phyloP scores from a whole-genome alignment of 2,888 invertebrate genomes.

The Leucania comma region DNA sequence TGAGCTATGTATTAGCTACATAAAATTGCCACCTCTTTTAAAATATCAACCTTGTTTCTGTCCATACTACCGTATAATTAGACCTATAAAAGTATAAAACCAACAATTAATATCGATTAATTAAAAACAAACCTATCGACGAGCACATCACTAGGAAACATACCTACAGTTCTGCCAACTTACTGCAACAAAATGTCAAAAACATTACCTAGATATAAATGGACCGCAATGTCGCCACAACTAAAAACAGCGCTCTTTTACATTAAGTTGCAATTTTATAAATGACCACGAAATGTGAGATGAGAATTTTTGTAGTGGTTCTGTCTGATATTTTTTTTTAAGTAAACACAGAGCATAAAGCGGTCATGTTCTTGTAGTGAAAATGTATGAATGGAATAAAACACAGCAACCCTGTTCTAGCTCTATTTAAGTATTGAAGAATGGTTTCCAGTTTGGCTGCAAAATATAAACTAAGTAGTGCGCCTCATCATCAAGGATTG shows the following conservation, averaged over 20 bases:
- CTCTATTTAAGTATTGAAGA: no score
- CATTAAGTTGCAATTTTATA: conserved; percentile 82
- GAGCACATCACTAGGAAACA: conserved; percentile 47
- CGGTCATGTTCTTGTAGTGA: not conserved
- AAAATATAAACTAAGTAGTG: not conserved
- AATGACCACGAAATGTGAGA: conserved; percentile 57
- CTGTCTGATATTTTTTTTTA: conserved; percentile 17
- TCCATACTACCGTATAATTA: conserved; percentile 41
- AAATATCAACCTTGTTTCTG: conserved; percentile 37
- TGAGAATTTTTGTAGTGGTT: conserved; percentile 25
- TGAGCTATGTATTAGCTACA: not conserved
- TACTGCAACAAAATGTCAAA: conserved; percentile 64
- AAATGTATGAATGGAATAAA: not conserved
- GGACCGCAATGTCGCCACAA: conserved; percentile 65
- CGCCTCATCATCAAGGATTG: no score
- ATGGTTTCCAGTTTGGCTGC: not conserved
- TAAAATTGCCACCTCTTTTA: conserved; percentile 13
- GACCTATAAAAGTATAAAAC: conserved; percentile 47
- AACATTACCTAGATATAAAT: conserved; percentile 66
- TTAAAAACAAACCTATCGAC: conserved; percentile 53
- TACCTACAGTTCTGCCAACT: conserved; percentile 44
- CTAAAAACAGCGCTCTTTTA: conserved; percentile 73
- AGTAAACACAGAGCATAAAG: no score
- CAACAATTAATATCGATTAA: conserved; percentile 60
- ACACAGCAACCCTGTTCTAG: no score